Evolutionary conservation across 2,113 vertebrate genomes (phyloP).

Genomic region (Pyxicephalus adspersus): DNA sequence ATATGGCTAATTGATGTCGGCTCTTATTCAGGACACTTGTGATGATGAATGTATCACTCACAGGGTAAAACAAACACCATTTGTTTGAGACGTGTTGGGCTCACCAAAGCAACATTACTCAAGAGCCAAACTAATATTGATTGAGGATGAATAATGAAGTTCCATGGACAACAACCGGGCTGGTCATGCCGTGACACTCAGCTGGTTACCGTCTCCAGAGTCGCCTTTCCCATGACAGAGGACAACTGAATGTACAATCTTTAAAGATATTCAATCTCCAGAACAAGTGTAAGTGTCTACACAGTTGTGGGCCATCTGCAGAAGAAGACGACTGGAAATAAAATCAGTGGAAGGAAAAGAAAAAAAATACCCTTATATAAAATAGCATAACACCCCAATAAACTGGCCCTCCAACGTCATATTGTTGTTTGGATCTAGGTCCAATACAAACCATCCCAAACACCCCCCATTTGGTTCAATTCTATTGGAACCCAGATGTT

Average conservation of each 20-base stretch:
- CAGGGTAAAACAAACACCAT: constrained; percentile 26
- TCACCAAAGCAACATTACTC: not conserved
- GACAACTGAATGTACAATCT: not conserved
- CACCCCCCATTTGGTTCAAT: too few relatives aligned
- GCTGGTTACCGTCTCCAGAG: not conserved
- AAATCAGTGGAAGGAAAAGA: too few relatives aligned
- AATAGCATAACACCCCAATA: too few relatives aligned
- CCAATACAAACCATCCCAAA: too few relatives aligned
- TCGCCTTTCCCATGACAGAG: constrained; percentile 2
- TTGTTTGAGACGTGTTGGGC: not conserved
- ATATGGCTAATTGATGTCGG: not conserved
- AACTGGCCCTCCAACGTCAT: too few relatives aligned
- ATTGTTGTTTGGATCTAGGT: too few relatives aligned
- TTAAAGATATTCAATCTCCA: constrained; percentile 11
- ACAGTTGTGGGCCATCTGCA: not conserved
- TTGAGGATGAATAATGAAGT: constrained; percentile 1
- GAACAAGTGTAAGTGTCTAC: not conserved
- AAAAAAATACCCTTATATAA: too few relatives aligned
- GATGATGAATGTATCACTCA: not conserved
- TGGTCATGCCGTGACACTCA: not conserved
- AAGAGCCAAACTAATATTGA: not conserved
- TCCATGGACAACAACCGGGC: not conserved
- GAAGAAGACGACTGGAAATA: too few relatives aligned
- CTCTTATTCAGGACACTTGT: constrained; percentile 7
- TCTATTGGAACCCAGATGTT: too few relatives aligned